Evolutionary conservation across 2,888 invertebrate species (phyloP).

Genomic region (Boloria euphrosyne): DNA sequence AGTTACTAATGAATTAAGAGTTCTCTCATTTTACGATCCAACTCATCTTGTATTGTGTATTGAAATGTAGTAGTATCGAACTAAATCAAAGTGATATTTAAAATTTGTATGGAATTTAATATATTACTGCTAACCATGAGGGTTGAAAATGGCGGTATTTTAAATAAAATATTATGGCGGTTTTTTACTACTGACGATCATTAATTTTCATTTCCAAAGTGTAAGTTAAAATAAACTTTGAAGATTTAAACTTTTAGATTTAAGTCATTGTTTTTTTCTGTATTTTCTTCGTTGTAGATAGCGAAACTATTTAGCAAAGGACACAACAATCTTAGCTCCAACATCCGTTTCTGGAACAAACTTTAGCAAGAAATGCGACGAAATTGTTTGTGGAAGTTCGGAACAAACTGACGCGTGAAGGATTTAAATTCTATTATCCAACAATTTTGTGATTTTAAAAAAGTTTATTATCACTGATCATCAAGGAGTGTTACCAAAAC

Average conservation of each 20-base stretch:
- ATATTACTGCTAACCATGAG: too few species aligned
- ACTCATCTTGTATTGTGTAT: too few species aligned
- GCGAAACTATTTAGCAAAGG: conserved; percentile 10
- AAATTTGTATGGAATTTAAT: too few species aligned
- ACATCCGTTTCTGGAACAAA: not conserved
- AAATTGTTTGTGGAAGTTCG: conserved; percentile 10
- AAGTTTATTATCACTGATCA: not conserved
- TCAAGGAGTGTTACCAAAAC: too few species aligned
- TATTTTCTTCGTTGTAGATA: not conserved
- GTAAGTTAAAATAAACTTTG: not conserved
- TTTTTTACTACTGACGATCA: too few species aligned
- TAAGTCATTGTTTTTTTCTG: not conserved
- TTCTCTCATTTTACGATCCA: too few species aligned
- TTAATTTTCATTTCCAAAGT: not conserved
- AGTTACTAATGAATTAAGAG: too few species aligned
- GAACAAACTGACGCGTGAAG: conserved; percentile 13
- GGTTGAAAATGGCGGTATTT: too few species aligned
- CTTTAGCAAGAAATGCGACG: conserved; percentile 11
- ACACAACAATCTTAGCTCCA: conserved; percentile 8
- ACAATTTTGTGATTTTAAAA: not conserved
- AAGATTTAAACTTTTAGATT: conserved; percentile 1
- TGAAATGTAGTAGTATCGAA: too few species aligned
- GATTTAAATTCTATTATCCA: conserved; percentile 2
- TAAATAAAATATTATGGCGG: too few species aligned
- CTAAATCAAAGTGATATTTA: too few species aligned